A percentile compares a stretch with the other conserved stretches of the same genome.
These are phyloP conservation scores for Heliconius cydno DNA, from an alignment of 2,888 invertebrate genomes.

Conservation along the genomic window DNA sequence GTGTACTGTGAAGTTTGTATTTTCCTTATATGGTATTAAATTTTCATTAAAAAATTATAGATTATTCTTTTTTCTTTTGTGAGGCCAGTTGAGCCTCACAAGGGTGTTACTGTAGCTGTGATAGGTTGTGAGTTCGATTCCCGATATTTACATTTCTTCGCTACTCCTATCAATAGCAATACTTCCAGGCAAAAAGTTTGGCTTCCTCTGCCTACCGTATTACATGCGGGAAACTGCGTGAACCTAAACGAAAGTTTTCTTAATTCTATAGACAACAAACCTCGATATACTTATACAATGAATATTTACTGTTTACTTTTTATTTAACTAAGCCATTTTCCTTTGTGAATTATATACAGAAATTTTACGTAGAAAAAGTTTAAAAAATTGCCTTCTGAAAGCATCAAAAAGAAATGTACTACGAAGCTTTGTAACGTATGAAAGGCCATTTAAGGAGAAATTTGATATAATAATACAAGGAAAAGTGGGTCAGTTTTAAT, in stretches of 20 bases:
- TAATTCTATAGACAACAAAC: not conserved
- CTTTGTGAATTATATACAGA: not conserved
- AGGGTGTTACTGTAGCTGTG: no score
- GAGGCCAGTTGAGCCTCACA: no score
- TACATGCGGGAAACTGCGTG: no score
- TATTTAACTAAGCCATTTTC: not conserved
- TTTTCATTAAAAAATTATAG: not conserved
- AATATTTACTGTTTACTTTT: not conserved
- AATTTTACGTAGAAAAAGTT: not conserved
- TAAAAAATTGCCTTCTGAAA: not conserved
- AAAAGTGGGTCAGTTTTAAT: constrained; percentile 33
- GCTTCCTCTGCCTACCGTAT: no score
- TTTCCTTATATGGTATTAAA: not conserved
- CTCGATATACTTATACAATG: not conserved
- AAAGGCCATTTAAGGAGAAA: constrained; percentile 23
- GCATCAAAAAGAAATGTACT: not conserved
- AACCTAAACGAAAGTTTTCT: not conserved
- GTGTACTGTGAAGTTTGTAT: not conserved
- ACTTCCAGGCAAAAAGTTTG: no score
- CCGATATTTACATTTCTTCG: no score
- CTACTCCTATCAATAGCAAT: no score
- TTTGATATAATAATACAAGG: constrained; percentile 17
- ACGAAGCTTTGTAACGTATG: not conserved
- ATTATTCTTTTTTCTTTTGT: no score
- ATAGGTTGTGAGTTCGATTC: no score